phyloP scores from a whole-genome alignment of 1,140 invertebrate genomes.

The Vanessa atalanta region DNA sequence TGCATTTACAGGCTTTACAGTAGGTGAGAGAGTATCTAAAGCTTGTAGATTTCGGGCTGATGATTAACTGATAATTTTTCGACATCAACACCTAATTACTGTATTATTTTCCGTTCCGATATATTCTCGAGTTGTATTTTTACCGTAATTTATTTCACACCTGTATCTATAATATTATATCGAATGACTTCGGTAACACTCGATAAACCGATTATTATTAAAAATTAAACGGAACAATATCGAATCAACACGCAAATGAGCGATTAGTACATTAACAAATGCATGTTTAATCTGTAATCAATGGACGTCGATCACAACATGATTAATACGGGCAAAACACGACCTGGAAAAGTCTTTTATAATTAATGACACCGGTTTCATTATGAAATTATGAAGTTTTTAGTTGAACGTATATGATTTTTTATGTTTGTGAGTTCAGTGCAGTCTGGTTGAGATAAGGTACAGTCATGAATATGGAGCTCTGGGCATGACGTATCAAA shows the following conservation, averaged over 20 bases:
- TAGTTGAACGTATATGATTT: not conserved
- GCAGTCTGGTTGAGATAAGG: too few species aligned
- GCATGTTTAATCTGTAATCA: slow-evolving; percentile 67
- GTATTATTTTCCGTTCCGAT: too few species aligned
- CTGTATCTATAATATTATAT: not conserved
- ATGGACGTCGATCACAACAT: slow-evolving; percentile 60
- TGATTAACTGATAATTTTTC: too few species aligned
- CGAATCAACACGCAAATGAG: slow-evolving; percentile 58
- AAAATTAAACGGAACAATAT: slow-evolving; percentile 51
- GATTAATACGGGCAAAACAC: slow-evolving; percentile 54
- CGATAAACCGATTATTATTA: slow-evolving; percentile 11
- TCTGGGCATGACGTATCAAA: too few species aligned
- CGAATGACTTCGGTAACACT: slow-evolving; percentile 18
- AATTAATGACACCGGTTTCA: slow-evolving; percentile 14
- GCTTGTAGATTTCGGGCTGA: too few species aligned
- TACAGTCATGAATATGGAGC: too few species aligned
- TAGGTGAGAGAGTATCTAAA: too few species aligned
- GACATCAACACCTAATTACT: too few species aligned
- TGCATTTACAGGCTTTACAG: too few species aligned
- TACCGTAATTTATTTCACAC: too few species aligned
- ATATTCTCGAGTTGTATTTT: too few species aligned
- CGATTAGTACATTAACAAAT: slow-evolving; percentile 68
- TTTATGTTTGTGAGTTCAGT: too few species aligned
- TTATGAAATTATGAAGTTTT: not conserved
- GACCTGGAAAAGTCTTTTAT: slow-evolving; percentile 37